Conservation (phyloP, 1,140 invertebrate genomes). For the Macrotrachela quadricornifera region DNA sequence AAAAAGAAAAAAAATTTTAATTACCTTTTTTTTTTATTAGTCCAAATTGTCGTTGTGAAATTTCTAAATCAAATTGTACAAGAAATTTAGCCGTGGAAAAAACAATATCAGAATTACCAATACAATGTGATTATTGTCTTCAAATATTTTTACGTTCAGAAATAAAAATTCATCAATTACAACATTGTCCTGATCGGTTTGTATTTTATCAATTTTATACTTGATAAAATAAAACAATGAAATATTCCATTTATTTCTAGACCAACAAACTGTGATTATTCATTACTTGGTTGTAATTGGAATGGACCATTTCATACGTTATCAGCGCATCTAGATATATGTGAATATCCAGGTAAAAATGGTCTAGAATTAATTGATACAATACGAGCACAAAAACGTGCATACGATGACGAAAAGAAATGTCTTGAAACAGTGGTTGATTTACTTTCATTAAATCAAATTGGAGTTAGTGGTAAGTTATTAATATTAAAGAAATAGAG, state of each 20-base stretch:
- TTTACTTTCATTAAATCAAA: constrained; percentile 73
- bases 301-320: constrained; percentile 58
- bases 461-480: constrained; percentile 64
- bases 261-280: constrained; percentile 58
- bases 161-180: constrained; percentile 58
- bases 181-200: constrained; percentile 61
- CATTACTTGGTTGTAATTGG: constrained; percentile 72
- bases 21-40: too few species aligned
- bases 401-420: constrained; percentile 35
- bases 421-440: constrained; percentile 61
- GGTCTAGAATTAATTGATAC: constrained; percentile 62
- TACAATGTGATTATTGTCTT: constrained; percentile 65
- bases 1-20: too few species aligned
- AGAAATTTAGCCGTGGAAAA: constrained; percentile 71
- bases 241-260: too few species aligned
- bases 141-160: constrained; percentile 62
- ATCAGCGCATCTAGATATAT: constrained; percentile 50
- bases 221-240: too few species aligned
- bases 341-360: constrained; percentile 53
- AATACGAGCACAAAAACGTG: constrained; percentile 45
- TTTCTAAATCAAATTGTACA: constrained; percentile 48
- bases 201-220: too few species aligned
- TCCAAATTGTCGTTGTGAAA: constrained; percentile 76
- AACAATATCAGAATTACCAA: constrained; percentile 70
- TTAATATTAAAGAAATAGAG: background rate